A percentile compares a stretch with the other conserved stretches of the same genome.
Conservation (phyloP, 1,140 invertebrate species). For the Sinella curviseta region DNA sequence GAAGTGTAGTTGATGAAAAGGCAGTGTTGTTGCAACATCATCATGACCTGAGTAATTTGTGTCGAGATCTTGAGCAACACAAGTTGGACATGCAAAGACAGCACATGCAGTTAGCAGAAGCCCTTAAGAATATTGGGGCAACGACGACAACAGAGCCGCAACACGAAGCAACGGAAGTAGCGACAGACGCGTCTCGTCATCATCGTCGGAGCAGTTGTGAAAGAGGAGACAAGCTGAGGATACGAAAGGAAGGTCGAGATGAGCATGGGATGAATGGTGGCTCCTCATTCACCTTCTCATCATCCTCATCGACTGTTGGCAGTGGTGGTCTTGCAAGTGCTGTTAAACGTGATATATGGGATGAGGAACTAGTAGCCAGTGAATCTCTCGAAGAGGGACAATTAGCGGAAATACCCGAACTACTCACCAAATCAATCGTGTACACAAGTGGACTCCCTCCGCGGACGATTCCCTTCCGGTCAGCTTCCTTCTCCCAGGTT, state of each 20-base stretch:
- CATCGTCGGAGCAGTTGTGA: background rate
- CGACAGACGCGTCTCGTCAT: no score
- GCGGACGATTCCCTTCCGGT: conserved; percentile 63
- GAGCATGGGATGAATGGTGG: conserved; percentile 11
- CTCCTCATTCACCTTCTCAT: background rate
- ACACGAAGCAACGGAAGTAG: no score
- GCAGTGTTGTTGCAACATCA: background rate
- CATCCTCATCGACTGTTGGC: background rate
- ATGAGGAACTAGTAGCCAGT: background rate
- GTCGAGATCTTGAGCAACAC: conserved; percentile 9
- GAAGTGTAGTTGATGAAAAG: background rate
- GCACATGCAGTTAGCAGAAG: background rate
- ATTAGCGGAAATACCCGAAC: background rate
- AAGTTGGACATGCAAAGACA: conserved; percentile 22
- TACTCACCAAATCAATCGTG: background rate
- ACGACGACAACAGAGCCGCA: background rate
- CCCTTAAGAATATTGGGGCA: background rate
- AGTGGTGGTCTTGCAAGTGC: background rate
- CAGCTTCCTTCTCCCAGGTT: conserved; percentile 80
- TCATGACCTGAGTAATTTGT: conserved; percentile 19
- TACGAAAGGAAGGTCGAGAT: conserved; percentile 11
- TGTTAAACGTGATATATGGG: conserved; percentile 14
- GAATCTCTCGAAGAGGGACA: background rate
- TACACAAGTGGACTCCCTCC: conserved; percentile 5
- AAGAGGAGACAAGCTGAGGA: background rate